Evolutionary conservation across 2,888 invertebrate species (phyloP), one percentile per base, ranked within the genome.

Genomic region (Cacoxenus indagator): DNA sequence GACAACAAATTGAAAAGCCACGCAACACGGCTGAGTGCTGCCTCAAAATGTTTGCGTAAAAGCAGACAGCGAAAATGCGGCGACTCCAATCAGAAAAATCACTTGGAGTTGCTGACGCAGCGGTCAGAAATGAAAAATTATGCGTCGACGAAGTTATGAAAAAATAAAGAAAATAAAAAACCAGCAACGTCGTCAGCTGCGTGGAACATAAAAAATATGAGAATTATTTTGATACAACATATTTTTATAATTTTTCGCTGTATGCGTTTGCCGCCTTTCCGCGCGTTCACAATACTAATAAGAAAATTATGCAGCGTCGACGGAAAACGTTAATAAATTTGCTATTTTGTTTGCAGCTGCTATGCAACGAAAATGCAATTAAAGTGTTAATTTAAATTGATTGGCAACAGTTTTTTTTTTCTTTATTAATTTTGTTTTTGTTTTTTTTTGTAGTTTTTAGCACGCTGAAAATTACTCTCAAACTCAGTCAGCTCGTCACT

Each of bases 21-120:
- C 9, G 4, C 5, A 37, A 14, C 5, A 11, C 37, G 37, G 14
- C 9, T 11, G 5, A 11, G 37, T 37, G 9, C 37, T 37, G 37
- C 14, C 5, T 37, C 3, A 11, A 8, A 4, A 14, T 37, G 37
- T 64, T 11, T 45, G 65, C 43, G 27, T 29, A 61, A 69, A 74
- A 67, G 73, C 77, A 76, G 73, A 75, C 72, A 71, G 57, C 68
- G 69, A 66, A 68, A 62, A 37, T 37, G 37, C 37, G 37, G 11
- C 37, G 37, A 5, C 17, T 48, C 37, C 9, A 14, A 64, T 65
- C 46, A 57, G 26, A 31, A 68, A 70, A 67, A 31, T 71, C 54
- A 65, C 59, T 46, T 57, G 68, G 59, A 64, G 64, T 43, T 51
- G 27, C 57, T 74, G 73, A 67, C 74, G 67, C 51, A n/a, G 64